phyloP scores from a whole-genome alignment of 2,888 invertebrate genomes.

The Tethea ocularis region DNA sequence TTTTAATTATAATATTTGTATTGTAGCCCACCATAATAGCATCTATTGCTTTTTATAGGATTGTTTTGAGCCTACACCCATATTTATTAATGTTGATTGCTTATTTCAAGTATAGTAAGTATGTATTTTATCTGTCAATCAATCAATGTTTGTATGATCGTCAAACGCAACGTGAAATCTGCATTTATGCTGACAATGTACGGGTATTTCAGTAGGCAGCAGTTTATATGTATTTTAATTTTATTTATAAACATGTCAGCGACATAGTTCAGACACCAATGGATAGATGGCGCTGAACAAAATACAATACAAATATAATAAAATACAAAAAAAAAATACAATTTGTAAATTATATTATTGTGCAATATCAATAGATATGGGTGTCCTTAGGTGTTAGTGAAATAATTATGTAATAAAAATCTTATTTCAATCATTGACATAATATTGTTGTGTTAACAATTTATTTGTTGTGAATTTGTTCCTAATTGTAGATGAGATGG shows the following conservation, averaged over 20 bases:
- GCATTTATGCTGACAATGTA: not conserved
- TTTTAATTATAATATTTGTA: not conserved
- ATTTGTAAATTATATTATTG: not conserved
- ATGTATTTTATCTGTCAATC: not conserved
- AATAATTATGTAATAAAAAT: not conserved
- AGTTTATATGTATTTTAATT: not conserved
- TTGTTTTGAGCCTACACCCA: not conserved
- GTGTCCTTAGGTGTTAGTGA: not conserved
- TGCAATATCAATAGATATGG: not conserved
- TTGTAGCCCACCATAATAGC: not conserved
- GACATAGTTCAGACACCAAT: too few species aligned
- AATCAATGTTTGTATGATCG: not conserved
- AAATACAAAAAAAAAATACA: too few species aligned
- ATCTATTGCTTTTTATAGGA: not conserved
- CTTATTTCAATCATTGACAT: not conserved
- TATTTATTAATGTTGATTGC: slow-evolving; percentile 6
- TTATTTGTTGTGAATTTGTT: slow-evolving; percentile 14
- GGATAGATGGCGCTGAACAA: too few species aligned
- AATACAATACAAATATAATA: too few species aligned
- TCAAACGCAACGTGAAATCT: not conserved
- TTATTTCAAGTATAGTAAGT: too few species aligned
- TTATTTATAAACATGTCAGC: not conserved
- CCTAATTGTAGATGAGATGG: slow-evolving; percentile 22
- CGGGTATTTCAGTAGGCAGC: not conserved
- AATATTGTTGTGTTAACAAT: not conserved